Conservation (phyloP, 2,888 invertebrate genomes). For the Athripsodes cinereus region DNA sequence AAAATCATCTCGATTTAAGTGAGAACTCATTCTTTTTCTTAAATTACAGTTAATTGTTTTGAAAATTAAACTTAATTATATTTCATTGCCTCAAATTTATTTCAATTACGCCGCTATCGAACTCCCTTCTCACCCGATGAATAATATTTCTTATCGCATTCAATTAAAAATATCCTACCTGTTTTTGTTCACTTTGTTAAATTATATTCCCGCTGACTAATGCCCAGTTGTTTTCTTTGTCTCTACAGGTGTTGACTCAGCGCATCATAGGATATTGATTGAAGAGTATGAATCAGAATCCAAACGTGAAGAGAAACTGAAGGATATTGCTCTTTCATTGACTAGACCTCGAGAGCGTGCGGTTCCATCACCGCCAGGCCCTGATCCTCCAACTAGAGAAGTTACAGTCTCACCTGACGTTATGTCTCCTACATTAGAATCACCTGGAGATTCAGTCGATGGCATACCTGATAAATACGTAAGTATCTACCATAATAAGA, state of each 20-base stretch:
- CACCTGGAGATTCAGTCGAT: slow-evolving; percentile 31
- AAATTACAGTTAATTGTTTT: too few relatives aligned
- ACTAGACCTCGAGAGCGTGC: slow-evolving; percentile 62
- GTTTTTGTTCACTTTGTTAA: too few relatives aligned
- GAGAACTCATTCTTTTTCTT: too few relatives aligned
- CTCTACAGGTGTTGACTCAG: slow-evolving; percentile 21
- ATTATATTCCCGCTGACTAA: too few relatives aligned
- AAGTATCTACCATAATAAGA: slow-evolving; percentile 23
- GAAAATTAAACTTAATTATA: too few relatives aligned
- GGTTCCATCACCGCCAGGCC: slow-evolving; percentile 45
- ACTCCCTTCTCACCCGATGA: too few relatives aligned
- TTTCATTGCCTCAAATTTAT: too few relatives aligned
- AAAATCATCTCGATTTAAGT: too few relatives aligned
- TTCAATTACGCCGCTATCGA: too few relatives aligned
- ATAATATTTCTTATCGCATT: too few relatives aligned
- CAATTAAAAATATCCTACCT: too few relatives aligned
- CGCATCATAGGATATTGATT: slow-evolving; percentile 37
- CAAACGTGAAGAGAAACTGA: slow-evolving; percentile 65
- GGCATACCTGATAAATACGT: slow-evolving; percentile 38
- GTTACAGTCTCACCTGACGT: slow-evolving; percentile 23
- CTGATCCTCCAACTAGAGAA: slow-evolving; percentile 36
- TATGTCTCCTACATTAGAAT: slow-evolving; percentile 27
- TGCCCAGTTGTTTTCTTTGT: neutral
- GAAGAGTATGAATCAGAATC: slow-evolving; percentile 45
- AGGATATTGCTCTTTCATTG: slow-evolving; percentile 77